Percentiles rank a stretch among this genome's conserved stretches.
Evolutionary conservation across 2,797 vertebrate genomes (phyloP).

Genomic region (Danio kyathit): DNA sequence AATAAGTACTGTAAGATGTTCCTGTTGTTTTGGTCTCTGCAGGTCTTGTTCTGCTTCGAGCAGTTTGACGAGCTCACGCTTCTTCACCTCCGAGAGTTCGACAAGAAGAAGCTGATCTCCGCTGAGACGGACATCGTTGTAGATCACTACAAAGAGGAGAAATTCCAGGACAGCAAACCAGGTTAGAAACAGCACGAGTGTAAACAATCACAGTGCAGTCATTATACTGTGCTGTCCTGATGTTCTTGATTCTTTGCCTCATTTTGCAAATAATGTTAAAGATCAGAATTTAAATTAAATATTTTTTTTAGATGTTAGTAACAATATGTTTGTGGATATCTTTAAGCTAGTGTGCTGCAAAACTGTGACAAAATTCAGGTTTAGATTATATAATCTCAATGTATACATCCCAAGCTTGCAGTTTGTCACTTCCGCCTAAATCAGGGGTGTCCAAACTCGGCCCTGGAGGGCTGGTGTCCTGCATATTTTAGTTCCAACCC

Average conservation of each 20-base stretch:
- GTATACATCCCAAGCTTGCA: no score
- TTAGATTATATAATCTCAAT: no score
- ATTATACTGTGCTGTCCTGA: not conserved
- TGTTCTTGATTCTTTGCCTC: not conserved
- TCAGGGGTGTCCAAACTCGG: no score
- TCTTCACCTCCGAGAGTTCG: slow-evolving; percentile 93
- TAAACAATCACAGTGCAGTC: no score
- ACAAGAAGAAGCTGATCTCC: slow-evolving; percentile 95
- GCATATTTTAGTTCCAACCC: no score
- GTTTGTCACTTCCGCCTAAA: no score
- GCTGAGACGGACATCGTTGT: slow-evolving; percentile 97
- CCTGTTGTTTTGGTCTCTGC: slow-evolving; percentile 30
- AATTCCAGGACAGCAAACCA: slow-evolving; percentile 84
- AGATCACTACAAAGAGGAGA: slow-evolving; percentile 97
- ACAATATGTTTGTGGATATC: no score
- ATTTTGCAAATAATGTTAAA: not conserved
- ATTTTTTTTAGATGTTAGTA: no score
- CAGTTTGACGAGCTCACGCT: slow-evolving; percentile 97
- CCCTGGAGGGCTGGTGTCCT: no score
- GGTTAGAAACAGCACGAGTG: slow-evolving; percentile 72
- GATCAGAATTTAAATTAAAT: no score
- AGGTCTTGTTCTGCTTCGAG: slow-evolving; percentile 98
- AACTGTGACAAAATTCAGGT: no score
- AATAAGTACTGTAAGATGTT: not conserved
- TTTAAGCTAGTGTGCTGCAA: no score